Conservation (phyloP, 2,888 invertebrate species). For the Synanthedon vespiformis region DNA sequence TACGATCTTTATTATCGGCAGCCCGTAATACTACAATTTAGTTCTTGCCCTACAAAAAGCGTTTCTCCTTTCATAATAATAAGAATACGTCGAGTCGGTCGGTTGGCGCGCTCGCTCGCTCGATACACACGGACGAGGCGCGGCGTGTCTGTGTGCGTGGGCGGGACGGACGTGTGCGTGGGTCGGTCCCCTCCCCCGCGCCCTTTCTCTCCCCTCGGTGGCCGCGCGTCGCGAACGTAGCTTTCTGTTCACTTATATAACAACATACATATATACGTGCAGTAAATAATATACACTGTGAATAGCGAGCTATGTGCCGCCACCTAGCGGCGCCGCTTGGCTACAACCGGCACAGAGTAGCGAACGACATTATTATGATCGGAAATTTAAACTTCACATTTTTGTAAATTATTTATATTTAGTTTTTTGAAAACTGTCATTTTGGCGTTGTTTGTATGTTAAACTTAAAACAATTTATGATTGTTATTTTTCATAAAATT, state of each 20-base stretch:
- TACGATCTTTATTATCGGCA: conserved; percentile 66
- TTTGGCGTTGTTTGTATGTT: no score
- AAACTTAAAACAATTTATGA: no score
- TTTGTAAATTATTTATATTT: no score
- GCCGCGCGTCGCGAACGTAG: conserved; percentile 32
- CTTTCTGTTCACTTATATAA: conserved; percentile 71
- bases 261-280: conserved; percentile 50
- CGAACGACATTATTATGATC: conserved; percentile 12
- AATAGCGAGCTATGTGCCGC: conserved; percentile 65
- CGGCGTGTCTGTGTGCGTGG: conserved; percentile 28
- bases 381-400: no score
- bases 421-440: no score
- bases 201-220: conserved; percentile 15
- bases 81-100: conserved; percentile 72
- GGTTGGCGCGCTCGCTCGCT: conserved; percentile 61
- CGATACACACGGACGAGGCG: conserved; percentile 53
- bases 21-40: conserved; percentile 65
- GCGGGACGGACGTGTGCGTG: conserved; percentile 20
- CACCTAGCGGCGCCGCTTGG: conserved; percentile 57
- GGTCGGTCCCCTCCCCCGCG: conserved; percentile 13
- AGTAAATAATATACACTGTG: conserved; percentile 66
- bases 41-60: conserved; percentile 71
- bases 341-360: conserved; percentile 37
- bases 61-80: conserved; percentile 72
- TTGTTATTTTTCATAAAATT: no score